Conservation (phyloP, 2,888 invertebrate genomes). For the Caenorhabditis doughertyi region DNA sequence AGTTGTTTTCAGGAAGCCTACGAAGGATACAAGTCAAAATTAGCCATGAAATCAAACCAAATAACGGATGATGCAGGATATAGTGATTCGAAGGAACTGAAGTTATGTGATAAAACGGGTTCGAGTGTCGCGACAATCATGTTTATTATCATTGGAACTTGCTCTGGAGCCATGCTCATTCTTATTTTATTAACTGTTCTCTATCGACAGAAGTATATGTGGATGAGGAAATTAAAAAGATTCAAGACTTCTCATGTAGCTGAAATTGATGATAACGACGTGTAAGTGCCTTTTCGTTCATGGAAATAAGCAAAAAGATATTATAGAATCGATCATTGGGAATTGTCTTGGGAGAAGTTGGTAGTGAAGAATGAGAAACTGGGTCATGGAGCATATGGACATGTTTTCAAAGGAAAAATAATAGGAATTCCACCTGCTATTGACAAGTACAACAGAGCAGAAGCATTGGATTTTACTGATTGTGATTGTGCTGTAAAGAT, state of each 20-base stretch:
- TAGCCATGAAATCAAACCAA: conserved; percentile 59
- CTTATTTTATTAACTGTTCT: conserved; percentile 75
- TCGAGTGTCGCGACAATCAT: conserved; percentile 71
- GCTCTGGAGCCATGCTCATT: conserved; percentile 74
- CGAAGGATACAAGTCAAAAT: conserved; percentile 58
- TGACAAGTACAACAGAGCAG: conserved; percentile 72
- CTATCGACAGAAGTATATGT: conserved; percentile 77
- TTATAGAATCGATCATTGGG: conserved; percentile 79
- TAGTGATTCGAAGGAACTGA: conserved; percentile 37
- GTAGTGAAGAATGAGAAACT: conserved; percentile 78
- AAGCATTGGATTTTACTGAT: conserved; percentile 63
- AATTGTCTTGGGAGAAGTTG: conserved; percentile 77
- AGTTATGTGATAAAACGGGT: conserved; percentile 31
- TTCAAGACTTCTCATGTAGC: conserved; percentile 67
- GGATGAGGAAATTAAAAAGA: conserved; percentile 75
- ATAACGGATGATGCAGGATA: conserved; percentile 45
- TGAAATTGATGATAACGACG: conserved; percentile 64
- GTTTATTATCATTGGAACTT: conserved; percentile 77
- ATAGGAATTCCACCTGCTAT: conserved; percentile 76
- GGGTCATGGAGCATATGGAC: conserved; percentile 79
- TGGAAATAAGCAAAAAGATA: neutral
- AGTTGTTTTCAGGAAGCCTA: conserved; percentile 60
- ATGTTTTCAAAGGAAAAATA: conserved; percentile 77
- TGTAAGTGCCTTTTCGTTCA: conserved; percentile 56
- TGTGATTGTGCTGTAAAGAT: conserved; percentile 75